Conservation (phyloP, 2,797 vertebrate genomes). For the Clangula hyemalis region DNA sequence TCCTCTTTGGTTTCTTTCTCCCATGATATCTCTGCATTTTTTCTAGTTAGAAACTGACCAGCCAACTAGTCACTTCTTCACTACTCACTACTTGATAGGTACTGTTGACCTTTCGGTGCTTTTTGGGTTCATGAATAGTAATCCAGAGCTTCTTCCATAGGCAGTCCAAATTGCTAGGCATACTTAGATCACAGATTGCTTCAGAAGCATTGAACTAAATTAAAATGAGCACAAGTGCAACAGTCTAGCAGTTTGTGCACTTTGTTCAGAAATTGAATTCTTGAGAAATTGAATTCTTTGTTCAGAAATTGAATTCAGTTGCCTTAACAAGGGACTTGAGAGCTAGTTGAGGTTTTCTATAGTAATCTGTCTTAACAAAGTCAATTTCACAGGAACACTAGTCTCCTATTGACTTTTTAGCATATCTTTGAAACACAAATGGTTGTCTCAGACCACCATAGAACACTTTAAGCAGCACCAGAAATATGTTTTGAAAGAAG, state of each 20-base stretch:
- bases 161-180: background rate
- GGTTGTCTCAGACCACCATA: background rate
- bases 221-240: background rate
- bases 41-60: background rate
- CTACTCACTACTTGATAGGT: background rate
- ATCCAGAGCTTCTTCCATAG: background rate
- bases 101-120: background rate
- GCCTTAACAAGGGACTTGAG: background rate
- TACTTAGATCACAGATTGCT: background rate
- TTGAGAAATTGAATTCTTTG: background rate
- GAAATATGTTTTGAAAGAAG: background rate
- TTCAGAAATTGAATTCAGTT: background rate
- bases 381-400: background rate
- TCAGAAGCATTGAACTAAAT: background rate
- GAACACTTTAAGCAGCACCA: background rate
- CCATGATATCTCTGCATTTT: background rate
- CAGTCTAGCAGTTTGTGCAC: background rate
- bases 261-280: background rate
- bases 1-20: background rate
- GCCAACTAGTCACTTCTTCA: background rate
- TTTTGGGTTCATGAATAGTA: background rate
- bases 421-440: background rate
- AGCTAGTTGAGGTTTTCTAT: background rate
- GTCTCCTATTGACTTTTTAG: background rate
- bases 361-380: background rate